Evolutionary conservation across 2,113 vertebrate species (phyloP).

Genomic region (Phrynosoma blainvillii): DNA sequence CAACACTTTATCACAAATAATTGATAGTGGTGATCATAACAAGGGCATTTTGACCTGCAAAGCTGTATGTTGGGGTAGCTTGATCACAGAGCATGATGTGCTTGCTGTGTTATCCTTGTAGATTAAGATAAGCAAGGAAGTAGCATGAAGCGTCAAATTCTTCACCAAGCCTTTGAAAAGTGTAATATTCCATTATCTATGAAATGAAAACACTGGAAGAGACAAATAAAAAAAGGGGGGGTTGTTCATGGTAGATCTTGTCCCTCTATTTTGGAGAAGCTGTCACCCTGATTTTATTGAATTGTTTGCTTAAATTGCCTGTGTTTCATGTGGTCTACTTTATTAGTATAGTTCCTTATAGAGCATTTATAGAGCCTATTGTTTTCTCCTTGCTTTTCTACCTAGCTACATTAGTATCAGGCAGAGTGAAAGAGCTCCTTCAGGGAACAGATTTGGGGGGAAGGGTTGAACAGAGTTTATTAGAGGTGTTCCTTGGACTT

Average conservation of each 20-base stretch:
- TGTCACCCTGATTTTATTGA: too few relatives aligned
- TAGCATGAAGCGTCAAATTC: not conserved
- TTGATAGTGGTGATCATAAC: constrained; percentile 24
- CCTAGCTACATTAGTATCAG: too few relatives aligned
- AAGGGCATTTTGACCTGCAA: not conserved
- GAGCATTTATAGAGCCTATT: too few relatives aligned
- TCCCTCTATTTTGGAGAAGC: not conserved
- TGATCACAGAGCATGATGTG: not conserved
- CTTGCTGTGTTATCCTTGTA: not conserved
- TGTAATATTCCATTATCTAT: not conserved
- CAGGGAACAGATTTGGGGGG: too few relatives aligned
- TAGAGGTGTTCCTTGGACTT: too few relatives aligned
- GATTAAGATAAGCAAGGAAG: not conserved
- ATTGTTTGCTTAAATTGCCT: too few relatives aligned
- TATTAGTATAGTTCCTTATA: too few relatives aligned
- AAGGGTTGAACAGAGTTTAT: too few relatives aligned
- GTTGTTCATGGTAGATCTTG: not conserved
- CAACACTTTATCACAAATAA: constrained; percentile 32
- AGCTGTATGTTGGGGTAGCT: not conserved
- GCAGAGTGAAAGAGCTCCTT: too few relatives aligned
- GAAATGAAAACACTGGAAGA: not conserved
- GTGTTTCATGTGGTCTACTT: too few relatives aligned
- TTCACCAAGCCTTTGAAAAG: not conserved
- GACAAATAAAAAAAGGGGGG: not conserved
- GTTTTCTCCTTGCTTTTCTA: too few relatives aligned